Percentiles rank a stretch among this genome's conserved stretches.
Conservation (phyloP, 2,797 vertebrate genomes). For the Anabas testudineus region DNA sequence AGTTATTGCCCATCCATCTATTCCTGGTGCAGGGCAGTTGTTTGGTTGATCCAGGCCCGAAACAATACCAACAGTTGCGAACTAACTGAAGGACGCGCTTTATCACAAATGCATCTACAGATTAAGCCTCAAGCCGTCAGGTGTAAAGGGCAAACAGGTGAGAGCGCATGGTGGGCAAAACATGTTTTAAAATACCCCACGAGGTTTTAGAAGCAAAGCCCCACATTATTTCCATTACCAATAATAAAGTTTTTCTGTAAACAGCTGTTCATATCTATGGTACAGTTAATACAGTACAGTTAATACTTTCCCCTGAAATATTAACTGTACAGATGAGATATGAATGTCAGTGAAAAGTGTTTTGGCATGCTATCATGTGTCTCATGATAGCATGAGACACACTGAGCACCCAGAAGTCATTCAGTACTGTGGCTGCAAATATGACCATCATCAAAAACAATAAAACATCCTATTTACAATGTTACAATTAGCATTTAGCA, state of each 20-base stretch:
- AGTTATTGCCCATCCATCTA: slow-evolving; percentile 63
- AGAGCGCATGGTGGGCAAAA: not conserved
- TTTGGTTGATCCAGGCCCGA: slow-evolving; percentile 51
- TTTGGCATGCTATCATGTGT: no score
- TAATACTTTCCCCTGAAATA: not conserved
- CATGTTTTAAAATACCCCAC: not conserved
- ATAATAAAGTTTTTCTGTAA: no score
- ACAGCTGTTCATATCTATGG: not conserved
- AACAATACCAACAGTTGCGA: slow-evolving; percentile 61
- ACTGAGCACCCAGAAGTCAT: not conserved
- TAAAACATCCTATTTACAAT: not conserved
- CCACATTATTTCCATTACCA: not conserved
- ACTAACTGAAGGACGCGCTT: slow-evolving; percentile 40
- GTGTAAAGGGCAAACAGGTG: slow-evolving; percentile 19
- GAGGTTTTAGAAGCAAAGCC: slow-evolving; percentile 7
- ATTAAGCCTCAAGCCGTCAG: slow-evolving; percentile 20
- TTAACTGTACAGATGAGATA: not conserved
- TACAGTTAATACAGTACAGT: not conserved
- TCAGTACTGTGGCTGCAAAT: not conserved
- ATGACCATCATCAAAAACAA: not conserved
- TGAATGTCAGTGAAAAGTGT: not conserved
- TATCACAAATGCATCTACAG: slow-evolving; percentile 34
- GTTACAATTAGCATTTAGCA: not conserved
- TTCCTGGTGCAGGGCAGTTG: slow-evolving; percentile 65
- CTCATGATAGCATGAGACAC: no score